These are phyloP conservation scores for Alectoris magna DNA, from an alignment of 2,797 vertebrate genomes.

Conservation along the genomic window DNA sequence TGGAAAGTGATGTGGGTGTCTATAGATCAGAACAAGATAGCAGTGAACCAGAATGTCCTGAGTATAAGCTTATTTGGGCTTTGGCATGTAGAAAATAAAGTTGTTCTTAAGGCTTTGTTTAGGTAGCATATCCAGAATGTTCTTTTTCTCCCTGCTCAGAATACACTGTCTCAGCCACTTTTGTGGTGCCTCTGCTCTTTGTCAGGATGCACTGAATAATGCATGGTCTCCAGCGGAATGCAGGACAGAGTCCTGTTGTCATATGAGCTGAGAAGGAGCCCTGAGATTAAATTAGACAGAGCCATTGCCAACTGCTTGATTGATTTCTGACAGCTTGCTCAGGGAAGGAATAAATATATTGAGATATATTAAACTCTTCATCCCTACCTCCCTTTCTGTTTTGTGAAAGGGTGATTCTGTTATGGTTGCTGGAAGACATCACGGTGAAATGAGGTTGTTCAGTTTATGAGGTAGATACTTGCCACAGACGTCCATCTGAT, in stretches of 20 bases:
- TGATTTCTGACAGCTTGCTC: conserved; percentile 37
- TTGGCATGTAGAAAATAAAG: not conserved
- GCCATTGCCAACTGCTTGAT: not conserved
- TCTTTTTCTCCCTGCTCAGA: not conserved
- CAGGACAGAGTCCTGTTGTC: not conserved
- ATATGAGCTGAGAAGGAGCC: not conserved
- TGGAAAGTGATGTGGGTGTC: not conserved
- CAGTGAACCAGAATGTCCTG: not conserved
- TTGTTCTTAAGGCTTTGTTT: not conserved
- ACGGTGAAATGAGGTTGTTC: not conserved
- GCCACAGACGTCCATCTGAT: not conserved
- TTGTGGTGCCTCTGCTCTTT: not conserved
- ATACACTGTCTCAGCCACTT: not conserved
- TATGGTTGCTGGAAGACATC: not conserved
- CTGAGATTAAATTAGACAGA: conserved; percentile 26
- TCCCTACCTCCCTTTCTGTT: not conserved
- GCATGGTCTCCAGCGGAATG: not conserved
- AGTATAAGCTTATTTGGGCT: not conserved
- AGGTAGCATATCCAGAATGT: not conserved
- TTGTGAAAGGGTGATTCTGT: not conserved
- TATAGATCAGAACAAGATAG: not conserved
- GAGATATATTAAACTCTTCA: not conserved
- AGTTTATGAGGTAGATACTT: not conserved
- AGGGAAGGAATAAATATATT: conserved; percentile 4
- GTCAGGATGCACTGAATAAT: not conserved